Conservation (phyloP, 2,113 vertebrate species). For the Chamaea fasciata region DNA sequence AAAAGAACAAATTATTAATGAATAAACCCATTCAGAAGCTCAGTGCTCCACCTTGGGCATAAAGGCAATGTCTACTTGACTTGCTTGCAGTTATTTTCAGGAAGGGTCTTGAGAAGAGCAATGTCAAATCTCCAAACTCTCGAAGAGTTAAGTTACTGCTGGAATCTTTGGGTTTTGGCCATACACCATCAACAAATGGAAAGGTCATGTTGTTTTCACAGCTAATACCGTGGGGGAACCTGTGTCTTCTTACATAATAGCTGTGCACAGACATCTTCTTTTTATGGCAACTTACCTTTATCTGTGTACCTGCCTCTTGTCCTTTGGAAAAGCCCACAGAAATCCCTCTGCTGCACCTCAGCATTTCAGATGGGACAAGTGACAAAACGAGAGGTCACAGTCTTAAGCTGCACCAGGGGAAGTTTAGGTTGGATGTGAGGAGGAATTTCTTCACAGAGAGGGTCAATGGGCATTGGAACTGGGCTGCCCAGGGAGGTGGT, state of each 20-base stretch:
- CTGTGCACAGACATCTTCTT: too few species aligned
- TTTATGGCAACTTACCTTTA: neutral
- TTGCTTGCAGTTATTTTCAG: neutral
- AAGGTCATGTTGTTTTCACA: neutral
- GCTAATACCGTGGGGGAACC: neutral
- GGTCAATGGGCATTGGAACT: too few species aligned
- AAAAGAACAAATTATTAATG: neutral
- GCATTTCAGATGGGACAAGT: neutral
- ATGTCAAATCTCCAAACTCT: neutral
- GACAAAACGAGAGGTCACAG: fast-evolving
- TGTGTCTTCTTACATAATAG: neutral
- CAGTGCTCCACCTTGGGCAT: neutral
- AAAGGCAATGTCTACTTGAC: neutral
- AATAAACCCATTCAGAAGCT: neutral
- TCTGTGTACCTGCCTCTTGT: neutral
- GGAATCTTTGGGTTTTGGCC: neutral
- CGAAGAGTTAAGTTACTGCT: neutral
- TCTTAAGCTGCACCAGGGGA: neutral
- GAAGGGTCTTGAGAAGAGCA: neutral
- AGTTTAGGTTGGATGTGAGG: neutral
- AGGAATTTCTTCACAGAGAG: neutral
- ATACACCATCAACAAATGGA: neutral
- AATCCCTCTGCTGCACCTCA: fast-evolving
- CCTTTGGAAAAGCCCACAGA: neutral
- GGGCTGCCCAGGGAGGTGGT: neutral